Evolutionary conservation across 2,113 vertebrate genomes (phyloP), one percentile per base, ranked within the genome.

Genomic region (Ascaphus truei): DNA sequence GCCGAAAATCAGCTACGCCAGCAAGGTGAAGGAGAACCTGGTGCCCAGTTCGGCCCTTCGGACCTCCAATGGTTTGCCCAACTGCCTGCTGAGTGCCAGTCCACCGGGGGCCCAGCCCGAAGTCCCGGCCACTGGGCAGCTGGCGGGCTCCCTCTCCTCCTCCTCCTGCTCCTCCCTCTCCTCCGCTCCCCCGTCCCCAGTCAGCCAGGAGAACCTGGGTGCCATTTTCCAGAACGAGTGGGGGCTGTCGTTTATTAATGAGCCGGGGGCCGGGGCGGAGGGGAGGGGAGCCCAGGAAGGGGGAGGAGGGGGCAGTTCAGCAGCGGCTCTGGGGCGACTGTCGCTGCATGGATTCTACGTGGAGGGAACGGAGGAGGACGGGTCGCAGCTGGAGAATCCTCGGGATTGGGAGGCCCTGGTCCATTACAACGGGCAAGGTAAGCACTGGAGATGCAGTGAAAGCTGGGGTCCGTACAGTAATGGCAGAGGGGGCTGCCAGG

Each of bases 231-330:
- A 93, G 75, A 93, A 93, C 76, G 83, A 92, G 69, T 93, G 92
- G 92, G 92, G 92, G 29, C 86, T 93, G 5, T 92, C 91, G 63
- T 93, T 93, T 71, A 93, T 93, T 76, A 92, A 86, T 0, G 90
- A 92, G 20, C 75, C 75, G 0, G 75, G 75, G 2, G 61, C 63
- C 4, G 71, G 74, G 11, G 37, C 34, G 1, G 47, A 34, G 15
- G 18, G 1, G 5, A 29, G 8, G 7, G 25, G 26, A 11, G 12
- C 26, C 2, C 29, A 59, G 15, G 29, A 36, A 3, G 23, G 12
- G 7, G 16, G n/a, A 4, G 4, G 16, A 2, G 68, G n/a, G 1
- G 27, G 48, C 20, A 31, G 25, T 7, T n/a, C 53, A 3, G 16
- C 22, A 15, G 15, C 22, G 1, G 34, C 37, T 4, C 2, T 68